Evolutionary conservation across 2,113 vertebrate species (phyloP).

Genomic region (Eublepharis macularius): DNA sequence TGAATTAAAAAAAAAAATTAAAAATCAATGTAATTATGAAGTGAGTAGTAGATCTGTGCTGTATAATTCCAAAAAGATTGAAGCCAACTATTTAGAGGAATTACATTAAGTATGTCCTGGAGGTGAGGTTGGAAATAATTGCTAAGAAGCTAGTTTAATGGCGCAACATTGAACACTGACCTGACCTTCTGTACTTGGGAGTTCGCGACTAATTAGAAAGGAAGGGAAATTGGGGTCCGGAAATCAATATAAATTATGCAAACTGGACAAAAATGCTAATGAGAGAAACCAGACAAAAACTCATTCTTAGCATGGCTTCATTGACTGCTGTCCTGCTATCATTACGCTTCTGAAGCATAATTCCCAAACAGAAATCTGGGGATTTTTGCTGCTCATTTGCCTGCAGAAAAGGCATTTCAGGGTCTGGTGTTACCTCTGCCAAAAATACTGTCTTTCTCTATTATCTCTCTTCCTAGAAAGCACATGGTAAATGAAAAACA

Average conservation of each 20-base stretch:
- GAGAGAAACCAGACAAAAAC: neutral
- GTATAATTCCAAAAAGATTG: constrained; percentile 33
- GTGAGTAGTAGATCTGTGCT: constrained; percentile 14
- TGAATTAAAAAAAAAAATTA: constrained; percentile 12
- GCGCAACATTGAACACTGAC: constrained; percentile 1
- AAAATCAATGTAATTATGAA: constrained; percentile 14
- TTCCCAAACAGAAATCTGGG: neutral
- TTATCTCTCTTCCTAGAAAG: constrained; percentile 25
- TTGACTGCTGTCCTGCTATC: constrained; percentile 2
- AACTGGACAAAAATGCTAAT: constrained; percentile 34
- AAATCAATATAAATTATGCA: constrained; percentile 34
- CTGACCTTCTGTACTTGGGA: constrained; percentile 14
- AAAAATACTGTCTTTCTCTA: neutral
- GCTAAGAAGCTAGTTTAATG: constrained; percentile 28
- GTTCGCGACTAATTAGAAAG: constrained; percentile 24
- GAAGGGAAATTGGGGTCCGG: constrained; percentile 25
- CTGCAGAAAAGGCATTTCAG: constrained; percentile 20
- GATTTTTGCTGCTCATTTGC: constrained; percentile 19
- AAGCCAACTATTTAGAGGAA: constrained; percentile 39
- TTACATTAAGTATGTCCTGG: constrained; percentile 28
- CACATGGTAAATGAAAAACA: neutral
- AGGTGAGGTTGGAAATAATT: constrained; percentile 35
- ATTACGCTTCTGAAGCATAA: constrained; percentile 10
- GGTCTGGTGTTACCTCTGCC: constrained; percentile 14
- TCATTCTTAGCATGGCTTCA: neutral